These are phyloP conservation scores for Kryptolebias ocellatus DNA, from an alignment of 2,797 vertebrate species.

Conservation along the genomic window DNA sequence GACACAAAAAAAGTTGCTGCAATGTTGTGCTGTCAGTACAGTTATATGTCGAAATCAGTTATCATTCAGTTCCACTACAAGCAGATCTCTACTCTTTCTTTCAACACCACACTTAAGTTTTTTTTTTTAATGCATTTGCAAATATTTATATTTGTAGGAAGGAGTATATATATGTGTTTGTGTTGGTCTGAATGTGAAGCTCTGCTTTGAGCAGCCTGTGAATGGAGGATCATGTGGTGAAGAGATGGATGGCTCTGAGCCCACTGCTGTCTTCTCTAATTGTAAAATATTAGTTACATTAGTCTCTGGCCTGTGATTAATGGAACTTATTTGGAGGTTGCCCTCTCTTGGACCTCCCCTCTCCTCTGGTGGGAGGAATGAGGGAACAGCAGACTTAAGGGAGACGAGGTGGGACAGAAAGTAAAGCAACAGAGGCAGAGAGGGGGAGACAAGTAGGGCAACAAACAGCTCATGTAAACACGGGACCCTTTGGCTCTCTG, in stretches of 20 bases:
- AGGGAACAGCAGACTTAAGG: constrained; percentile 69
- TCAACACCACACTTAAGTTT: constrained; percentile 40
- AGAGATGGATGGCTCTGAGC: constrained; percentile 96
- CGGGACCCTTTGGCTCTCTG: constrained; percentile 53
- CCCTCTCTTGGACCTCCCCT: constrained; percentile 79
- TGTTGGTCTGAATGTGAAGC: constrained; percentile 59
- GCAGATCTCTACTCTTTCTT: constrained; percentile 29
- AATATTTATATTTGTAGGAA: neutral
- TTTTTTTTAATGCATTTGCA: constrained; percentile 30
- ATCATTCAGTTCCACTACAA: constrained; percentile 9
- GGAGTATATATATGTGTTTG: neutral
- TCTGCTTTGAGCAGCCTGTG: constrained; percentile 87
- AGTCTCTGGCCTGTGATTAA: constrained; percentile 99
- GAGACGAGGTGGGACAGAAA: constrained; percentile 49
- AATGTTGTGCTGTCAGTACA: neutral
- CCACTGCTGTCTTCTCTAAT: constrained; percentile 99
- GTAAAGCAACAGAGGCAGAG: constrained; percentile 33
- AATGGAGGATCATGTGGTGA: constrained; percentile 94
- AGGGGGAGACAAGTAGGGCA: constrained; percentile 36
- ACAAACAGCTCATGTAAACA: constrained; percentile 51
- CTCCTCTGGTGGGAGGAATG: constrained; percentile 67
- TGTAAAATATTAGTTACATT: constrained; percentile 99
- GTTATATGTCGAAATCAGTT: constrained; percentile 19
- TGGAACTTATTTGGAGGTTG: constrained; percentile 99
- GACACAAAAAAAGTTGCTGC: neutral